phyloP scores from a whole-genome alignment of 2,113 vertebrate genomes.

The Poeciliopsis prolifica region DNA sequence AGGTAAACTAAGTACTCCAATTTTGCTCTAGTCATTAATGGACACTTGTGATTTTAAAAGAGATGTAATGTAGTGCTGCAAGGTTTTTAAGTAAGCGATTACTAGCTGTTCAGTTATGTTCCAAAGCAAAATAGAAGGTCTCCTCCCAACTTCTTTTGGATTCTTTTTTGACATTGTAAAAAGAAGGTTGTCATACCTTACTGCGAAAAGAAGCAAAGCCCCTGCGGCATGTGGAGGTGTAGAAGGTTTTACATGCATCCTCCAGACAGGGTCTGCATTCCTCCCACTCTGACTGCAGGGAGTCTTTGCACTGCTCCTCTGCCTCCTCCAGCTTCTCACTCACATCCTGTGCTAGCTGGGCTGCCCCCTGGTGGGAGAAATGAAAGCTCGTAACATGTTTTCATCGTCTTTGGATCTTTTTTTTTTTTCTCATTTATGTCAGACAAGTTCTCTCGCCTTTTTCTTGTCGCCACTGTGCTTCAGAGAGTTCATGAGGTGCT shows the following conservation, averaged over 20 bases:
- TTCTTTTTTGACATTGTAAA: background rate
- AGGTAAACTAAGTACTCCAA: background rate
- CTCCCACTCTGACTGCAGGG: slow-evolving; percentile 84
- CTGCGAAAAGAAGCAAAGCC: slow-evolving; percentile 77
- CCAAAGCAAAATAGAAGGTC: background rate
- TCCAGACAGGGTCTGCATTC: slow-evolving; percentile 88
- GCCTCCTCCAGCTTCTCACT: slow-evolving; percentile 86
- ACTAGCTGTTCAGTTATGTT: background rate
- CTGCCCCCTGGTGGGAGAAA: slow-evolving; percentile 79
- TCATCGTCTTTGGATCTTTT: background rate
- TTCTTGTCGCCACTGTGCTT: slow-evolving; percentile 87
- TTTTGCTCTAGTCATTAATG: background rate
- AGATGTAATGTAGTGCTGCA: background rate
- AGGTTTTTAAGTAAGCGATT: background rate
- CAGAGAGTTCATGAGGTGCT: slow-evolving; percentile 86
- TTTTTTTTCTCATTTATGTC: background rate
- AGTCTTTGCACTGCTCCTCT: slow-evolving; percentile 84
- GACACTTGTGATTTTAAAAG: background rate
- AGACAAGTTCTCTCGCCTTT: slow-evolving; percentile 72
- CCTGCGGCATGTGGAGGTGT: slow-evolving; percentile 81
- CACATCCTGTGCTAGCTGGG: slow-evolving; percentile 85
- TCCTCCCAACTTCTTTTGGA: background rate
- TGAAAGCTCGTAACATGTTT: background rate
- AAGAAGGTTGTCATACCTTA: slow-evolving; percentile 76
- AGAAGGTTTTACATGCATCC: slow-evolving; percentile 84